Percentiles rank a stretch among this genome's conserved stretches.
phyloP scores from a whole-genome alignment of 2,888 invertebrate genomes.

The Acronicta leporina region DNA sequence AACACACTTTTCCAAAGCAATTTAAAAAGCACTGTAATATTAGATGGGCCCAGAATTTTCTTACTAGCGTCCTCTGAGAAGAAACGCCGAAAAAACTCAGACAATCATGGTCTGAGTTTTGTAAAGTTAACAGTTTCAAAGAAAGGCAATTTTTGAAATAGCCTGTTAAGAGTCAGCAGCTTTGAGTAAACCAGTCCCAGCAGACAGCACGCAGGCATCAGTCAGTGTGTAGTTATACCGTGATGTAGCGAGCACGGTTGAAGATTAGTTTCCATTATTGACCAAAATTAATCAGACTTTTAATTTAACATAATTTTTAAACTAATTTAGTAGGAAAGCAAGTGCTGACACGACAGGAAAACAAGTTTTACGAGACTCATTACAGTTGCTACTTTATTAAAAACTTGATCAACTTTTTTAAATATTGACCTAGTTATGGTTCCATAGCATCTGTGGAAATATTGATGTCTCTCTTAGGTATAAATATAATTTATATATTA shows the following conservation, averaged over 20 bases:
- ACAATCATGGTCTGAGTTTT: no score
- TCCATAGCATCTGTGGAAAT: constrained; percentile 12
- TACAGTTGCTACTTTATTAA: constrained; percentile 13
- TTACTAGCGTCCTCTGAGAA: no score
- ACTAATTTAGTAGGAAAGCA: not conserved
- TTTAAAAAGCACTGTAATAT: no score
- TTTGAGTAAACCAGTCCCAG: no score
- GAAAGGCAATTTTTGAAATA: no score
- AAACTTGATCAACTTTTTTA: constrained; percentile 8
- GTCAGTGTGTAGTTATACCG: no score
- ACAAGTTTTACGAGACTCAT: constrained; percentile 8
- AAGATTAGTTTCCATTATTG: constrained; percentile 23
- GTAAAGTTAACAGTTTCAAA: no score
- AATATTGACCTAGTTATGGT: constrained; percentile 20
- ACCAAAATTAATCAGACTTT: constrained; percentile 28
- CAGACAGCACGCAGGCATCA: no score
- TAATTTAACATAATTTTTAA: constrained; percentile 12
- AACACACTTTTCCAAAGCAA: no score
- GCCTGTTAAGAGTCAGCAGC: no score
- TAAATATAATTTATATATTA: not conserved
- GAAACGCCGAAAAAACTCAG: no score
- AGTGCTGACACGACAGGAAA: constrained; percentile 4
- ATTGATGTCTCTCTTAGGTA: not conserved
- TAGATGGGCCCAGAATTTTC: no score
- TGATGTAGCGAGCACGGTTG: constrained; percentile 14